Base-by-base conservation (phyloP, 2,888 invertebrate genomes). In the Drosophila pullipes region DNA sequence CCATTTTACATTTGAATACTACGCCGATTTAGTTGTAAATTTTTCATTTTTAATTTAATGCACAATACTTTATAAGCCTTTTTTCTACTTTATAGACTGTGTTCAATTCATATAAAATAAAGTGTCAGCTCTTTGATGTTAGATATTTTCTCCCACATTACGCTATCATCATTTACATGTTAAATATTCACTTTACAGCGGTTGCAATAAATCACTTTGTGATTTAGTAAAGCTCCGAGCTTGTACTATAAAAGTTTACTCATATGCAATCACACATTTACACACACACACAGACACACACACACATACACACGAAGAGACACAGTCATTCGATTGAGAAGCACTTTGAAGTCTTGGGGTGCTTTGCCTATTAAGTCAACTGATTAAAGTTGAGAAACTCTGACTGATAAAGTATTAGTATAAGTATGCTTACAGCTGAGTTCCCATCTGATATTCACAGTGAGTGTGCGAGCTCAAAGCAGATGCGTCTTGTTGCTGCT, bases 331-430 rank as follows among this genome's bases (percentile, higher is more conserved):
- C 35, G 60, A 66, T 55, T 41, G 62, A 28, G 35, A 59, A 65
- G 47, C 80, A 69, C 30, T 79, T 65, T 69, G 64, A 33, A 47
- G 66, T 58, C 57, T 35, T n/a, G 52, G 55, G 37, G 52, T 69
- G 69, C 83, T 76, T 79, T 81, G 81, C 41, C 59, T 73, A 49
- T 63, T 76, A 64, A 79, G 80, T 81, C 81, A 76, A 70, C 63
- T 72, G 60, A 72, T 77, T 72, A 72, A 30, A 72, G 50, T 37
- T 73, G 69, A 57, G 69, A 66, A 81, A 81, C 41, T 68, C 63
- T 61, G 53, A 30, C 30, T 69, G 60, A 73, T 65, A 78, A 25
- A 25, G 28, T 39, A 37, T 37, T 47, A 25, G 57, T 39, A 30
- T 30, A 57, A 57, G 55, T 57, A 57, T 76, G 78, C 72, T 57